phyloP scores from a whole-genome alignment of 2,797 vertebrate genomes.

The Pantherophis vulpinus region DNA sequence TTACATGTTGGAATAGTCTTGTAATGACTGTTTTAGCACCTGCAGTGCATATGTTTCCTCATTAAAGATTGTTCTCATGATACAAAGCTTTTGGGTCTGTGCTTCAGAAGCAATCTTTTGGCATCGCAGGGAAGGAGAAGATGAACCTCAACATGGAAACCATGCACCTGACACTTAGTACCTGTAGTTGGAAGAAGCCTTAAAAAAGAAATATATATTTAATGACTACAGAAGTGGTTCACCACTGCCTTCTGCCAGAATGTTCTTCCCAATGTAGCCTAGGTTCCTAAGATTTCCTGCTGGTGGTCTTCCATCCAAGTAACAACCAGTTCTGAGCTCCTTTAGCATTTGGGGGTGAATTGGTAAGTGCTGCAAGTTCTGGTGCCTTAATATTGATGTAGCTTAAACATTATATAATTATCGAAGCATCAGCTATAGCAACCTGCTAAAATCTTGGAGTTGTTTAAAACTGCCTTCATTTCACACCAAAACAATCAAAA shows the following conservation, averaged over 20 bases:
- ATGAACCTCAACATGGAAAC: not conserved
- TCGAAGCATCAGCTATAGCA: not conserved
- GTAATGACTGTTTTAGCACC: conserved; percentile 35
- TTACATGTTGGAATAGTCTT: conserved; percentile 25
- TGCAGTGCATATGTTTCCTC: conserved; percentile 34
- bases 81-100: not conserved
- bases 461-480: not conserved
- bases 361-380: not conserved
- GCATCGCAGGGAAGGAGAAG: not conserved
- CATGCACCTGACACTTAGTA: not conserved
- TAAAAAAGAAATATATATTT: not conserved
- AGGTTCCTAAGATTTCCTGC: not conserved
- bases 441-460: not conserved
- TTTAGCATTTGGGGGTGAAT: not conserved
- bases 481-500: not conserved
- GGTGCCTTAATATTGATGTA: not conserved
- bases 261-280: not conserved
- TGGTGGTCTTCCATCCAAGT: not conserved
- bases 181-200: not conserved
- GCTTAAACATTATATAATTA: not conserved
- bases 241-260: not conserved
- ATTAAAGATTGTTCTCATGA: conserved; percentile 35
- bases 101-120: not conserved
- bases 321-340: not conserved
- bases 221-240: not conserved